A percentile compares a stretch with the other conserved stretches of the same genome.
Evolutionary conservation across 2,888 invertebrate species (phyloP).

Genomic region (Troides oblongomaculatus): DNA sequence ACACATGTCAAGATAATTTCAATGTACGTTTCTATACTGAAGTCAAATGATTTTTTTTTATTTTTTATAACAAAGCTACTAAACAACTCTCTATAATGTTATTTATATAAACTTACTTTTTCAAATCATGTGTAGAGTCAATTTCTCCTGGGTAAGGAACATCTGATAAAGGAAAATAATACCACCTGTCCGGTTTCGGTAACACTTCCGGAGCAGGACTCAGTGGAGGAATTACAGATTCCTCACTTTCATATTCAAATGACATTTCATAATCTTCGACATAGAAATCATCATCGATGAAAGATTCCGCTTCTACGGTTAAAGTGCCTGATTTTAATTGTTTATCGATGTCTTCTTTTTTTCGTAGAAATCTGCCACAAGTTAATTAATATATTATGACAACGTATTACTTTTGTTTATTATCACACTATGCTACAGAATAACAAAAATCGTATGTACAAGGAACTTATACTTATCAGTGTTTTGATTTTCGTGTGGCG

Average conservation of each 20-base stretch:
- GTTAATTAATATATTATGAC: not conserved
- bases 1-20: too few relatives aligned
- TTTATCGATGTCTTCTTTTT: conserved; percentile 57
- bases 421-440: not conserved
- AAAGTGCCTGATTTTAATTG: conserved; percentile 42
- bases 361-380: conserved; percentile 52
- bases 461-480: not conserved
- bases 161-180: conserved; percentile 61
- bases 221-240: conserved; percentile 32
- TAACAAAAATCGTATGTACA: not conserved
- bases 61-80: not conserved
- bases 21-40: too few relatives aligned
- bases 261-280: conserved; percentile 54
- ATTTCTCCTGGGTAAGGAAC: conserved; percentile 65
- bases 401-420: not conserved
- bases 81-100: too few relatives aligned
- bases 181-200: conserved; percentile 46
- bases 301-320: not conserved
- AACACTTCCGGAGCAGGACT: not conserved
- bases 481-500: not conserved
- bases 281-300: conserved; percentile 49
- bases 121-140: conserved; percentile 61
- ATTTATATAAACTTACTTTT: conserved; percentile 47
- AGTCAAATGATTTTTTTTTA: not conserved
- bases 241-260: conserved; percentile 48